phyloP scores from a whole-genome alignment of 2,113 vertebrate species.

The mouse (Mus musculus) region GRCm39 chr10:11961001-11961500 shows the following conservation, averaged over 20 bases:
- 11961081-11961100: neutral
- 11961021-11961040: neutral
- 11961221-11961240: neutral
- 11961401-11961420: neutral
- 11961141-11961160: neutral
- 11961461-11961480: neutral
- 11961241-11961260: neutral
- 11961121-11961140: neutral
- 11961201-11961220: neutral
- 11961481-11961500: neutral
- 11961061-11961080: neutral
- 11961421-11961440: neutral
- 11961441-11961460: neutral
- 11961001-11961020: neutral
- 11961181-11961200: neutral
- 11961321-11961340: neutral
- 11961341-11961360: neutral
- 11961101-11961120: neutral
- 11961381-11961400: no score
- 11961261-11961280: neutral
- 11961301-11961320: neutral
- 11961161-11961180: neutral
- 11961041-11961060: neutral
- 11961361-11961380: neutral
- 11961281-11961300: neutral